Conservation (phyloP, 2,888 invertebrate species). For the Tiliacea aurago region DNA sequence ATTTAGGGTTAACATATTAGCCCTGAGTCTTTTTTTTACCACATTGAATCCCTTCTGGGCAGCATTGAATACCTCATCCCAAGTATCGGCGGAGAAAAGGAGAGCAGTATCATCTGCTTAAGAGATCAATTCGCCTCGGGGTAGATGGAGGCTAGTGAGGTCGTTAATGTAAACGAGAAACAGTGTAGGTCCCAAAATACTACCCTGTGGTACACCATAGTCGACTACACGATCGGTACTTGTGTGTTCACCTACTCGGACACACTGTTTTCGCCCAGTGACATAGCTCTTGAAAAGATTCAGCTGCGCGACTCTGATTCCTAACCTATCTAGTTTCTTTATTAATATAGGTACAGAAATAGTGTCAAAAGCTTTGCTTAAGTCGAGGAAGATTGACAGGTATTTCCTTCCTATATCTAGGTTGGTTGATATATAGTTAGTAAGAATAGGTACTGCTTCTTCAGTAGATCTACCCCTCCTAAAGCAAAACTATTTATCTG, state of each 20-base stretch:
- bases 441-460: not conserved
- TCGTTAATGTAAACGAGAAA: not conserved
- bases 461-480: not conserved
- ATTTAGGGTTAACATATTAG: too few relatives aligned
- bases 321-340: not conserved
- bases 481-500: not conserved
- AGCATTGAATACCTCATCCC: too few relatives aligned
- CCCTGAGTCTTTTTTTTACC: too few relatives aligned
- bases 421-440: not conserved
- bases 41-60: too few relatives aligned
- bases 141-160: not conserved
- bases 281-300: too few relatives aligned
- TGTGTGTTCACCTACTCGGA: not conserved
- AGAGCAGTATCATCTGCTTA: not conserved
- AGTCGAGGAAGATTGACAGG: not conserved
- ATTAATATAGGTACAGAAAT: not conserved
- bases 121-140: not conserved
- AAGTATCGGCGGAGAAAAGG: not conserved
- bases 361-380: not conserved
- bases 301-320: not conserved
- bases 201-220: not conserved
- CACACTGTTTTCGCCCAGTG: not conserved
- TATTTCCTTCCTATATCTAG: not conserved
- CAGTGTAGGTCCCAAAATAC: not conserved
- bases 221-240: not conserved